Conservation (phyloP, 2,888 invertebrate genomes). For the Caenorhabditis afra region DNA sequence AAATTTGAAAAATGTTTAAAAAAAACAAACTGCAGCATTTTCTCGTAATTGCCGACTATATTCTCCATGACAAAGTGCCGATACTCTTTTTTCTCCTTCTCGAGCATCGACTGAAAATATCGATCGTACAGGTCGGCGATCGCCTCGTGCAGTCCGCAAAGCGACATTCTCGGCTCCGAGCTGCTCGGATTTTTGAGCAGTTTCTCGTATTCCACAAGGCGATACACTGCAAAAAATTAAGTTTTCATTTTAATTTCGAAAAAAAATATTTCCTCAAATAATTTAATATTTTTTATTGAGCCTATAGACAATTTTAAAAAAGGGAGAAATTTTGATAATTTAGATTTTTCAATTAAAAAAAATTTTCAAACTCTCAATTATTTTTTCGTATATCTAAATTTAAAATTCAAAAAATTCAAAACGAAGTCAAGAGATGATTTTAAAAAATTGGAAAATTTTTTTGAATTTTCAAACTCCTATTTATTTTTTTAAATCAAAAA, state of each 20-base stretch:
- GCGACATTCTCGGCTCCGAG: conserved; percentile 8
- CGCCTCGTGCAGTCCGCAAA: conserved; percentile 46
- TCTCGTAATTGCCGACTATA: conserved; percentile 41
- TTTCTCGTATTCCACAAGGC: conserved; percentile 33
- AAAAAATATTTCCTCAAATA: too few species aligned
- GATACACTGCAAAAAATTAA: conserved; percentile 27
- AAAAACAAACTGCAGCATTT: conserved; percentile 51
- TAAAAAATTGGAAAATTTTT: too few species aligned
- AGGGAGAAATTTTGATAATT: too few species aligned
- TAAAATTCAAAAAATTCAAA: too few species aligned
- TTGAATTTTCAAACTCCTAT: too few species aligned
- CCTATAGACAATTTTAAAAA: too few species aligned
- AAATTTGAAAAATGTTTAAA: neutral
- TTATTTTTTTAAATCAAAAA: too few species aligned
- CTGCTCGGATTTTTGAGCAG: conserved; percentile 6
- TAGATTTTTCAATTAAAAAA: too few species aligned
- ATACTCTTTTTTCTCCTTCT: conserved; percentile 46
- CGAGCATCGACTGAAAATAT: conserved; percentile 40
- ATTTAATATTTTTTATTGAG: too few species aligned
- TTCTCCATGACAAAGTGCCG: conserved; percentile 14
- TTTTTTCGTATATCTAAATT: too few species aligned
- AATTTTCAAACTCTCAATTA: too few species aligned
- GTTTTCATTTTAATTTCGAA: neutral
- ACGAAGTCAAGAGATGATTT: too few species aligned
- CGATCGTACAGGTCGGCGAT: conserved; percentile 50